Evolutionary conservation across 2,888 invertebrate genomes (phyloP), one percentile per base, ranked within the genome.

Genomic region (Pseudolycoriella hygida): DNA sequence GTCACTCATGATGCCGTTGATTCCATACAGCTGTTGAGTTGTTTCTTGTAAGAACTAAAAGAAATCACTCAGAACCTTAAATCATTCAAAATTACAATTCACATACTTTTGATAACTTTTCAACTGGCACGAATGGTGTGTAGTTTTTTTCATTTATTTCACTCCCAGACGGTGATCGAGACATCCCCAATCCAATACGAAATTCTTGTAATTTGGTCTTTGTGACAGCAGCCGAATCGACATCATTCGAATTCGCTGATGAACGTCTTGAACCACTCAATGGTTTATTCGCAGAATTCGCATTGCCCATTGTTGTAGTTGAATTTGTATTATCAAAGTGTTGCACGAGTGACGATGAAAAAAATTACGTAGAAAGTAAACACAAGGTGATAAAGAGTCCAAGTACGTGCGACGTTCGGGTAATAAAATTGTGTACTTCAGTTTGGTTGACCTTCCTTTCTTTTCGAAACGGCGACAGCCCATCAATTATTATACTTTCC

Each of bases 21-120:
- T 64, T 30, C 76, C 76, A 60, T 77, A 80, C 58, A 80, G 76
- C 49, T 77, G 74, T 47, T 76, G 72, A 30, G 80, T 72, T 51
- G 76, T 74, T 54, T 81, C 77, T 5, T 72, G 71, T 48, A 86
- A 64, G 53, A 81, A 74, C 81, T 82, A 68, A 40, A 42, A 10
- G 15, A 8, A 14, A 8, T 34, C 12, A 34, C 11, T 34, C n/a
- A n/a, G n/a, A n/a, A n/a, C n/a, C n/a, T n/a, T n/a, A n/a, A n/a
- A 14, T 34, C 34, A 14, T 14, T 12, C 11, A 34, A 34, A 5
- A 34, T 34, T 34, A 12, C n/a, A 34, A 34, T 10, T 34, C 19
- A 10, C 10, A 12, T 61, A 80, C 80, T 72, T 84, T 82, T 50
- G 78, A 75, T 43, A 85, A 68, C 64, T 78, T 82, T 58, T 84